Evolutionary conservation across 2,888 invertebrate species (phyloP), one percentile per base, ranked within the genome.

Genomic region (Epistrophe eligans): DNA sequence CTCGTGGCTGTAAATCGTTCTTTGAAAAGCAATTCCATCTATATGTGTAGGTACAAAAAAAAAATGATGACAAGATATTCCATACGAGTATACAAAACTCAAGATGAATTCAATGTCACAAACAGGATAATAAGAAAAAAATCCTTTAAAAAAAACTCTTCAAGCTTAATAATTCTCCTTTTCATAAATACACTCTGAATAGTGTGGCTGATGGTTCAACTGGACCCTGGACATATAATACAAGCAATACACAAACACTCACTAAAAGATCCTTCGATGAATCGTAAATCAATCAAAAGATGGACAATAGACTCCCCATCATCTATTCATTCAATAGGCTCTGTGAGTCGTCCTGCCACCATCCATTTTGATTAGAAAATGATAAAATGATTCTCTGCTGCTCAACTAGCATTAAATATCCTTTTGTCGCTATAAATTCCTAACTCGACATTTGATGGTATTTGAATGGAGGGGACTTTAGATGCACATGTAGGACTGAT

Each of bases 331-430:
- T 58, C 50, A 77, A 62, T 32, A 77, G 73, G 60, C 73, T 62
- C 24, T 17, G 4, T 13, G 66, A 57, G 57, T 82, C 73, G 57
- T 82, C 73, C 77, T 80, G 84, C 79, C 67, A 72, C 66, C 71
- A 87, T 87, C 79, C 71, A 60, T 76, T 87, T 79, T 82, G 79
- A 87, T 82, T 87, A 87, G 87, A 83, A 87, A 82, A 82, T 79
- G 84, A 72, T 76, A 81, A 81, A 77, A 73, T 70, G 84, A 84
- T 85, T 81, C 81, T 50, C 55, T 28, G 43, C 19, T 28, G n/a
- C 55, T 55, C 55, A 55, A 55, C 55, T 15, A 55, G 55, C 66
- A 73, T 79, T 73, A 79, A 73, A 64, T 58, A 73, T 73, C 73
- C 62, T 66, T 72, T 43, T 45, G 76, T 71, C 45, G 35, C 35